phyloP scores from a whole-genome alignment of 2,888 invertebrate genomes.

The Melanostoma mellinum region DNA sequence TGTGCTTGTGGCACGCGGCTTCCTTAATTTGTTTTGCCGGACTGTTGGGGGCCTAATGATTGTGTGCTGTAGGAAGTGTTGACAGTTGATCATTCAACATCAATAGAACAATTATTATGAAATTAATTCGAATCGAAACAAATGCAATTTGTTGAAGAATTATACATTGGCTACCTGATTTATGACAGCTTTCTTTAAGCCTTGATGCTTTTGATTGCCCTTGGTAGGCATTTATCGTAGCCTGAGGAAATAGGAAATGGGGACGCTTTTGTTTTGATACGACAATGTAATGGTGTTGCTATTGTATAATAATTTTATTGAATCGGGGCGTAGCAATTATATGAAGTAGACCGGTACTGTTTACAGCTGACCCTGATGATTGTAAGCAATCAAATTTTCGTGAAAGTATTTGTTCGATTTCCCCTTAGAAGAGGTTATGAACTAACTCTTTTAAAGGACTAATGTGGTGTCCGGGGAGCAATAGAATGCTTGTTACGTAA shows the following conservation, averaged over 20 bases:
- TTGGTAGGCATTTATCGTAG: not conserved
- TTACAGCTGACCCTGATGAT: too few species aligned
- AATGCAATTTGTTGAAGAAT: constrained; percentile 43
- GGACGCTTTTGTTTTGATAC: not conserved
- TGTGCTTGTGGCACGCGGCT: constrained; percentile 25
- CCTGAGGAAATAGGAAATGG: constrained; percentile 36
- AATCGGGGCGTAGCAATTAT: too few species aligned
- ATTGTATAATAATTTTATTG: too few species aligned
- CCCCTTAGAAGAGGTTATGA: too few species aligned
- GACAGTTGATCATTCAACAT: constrained; percentile 34
- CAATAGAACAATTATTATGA: constrained; percentile 33
- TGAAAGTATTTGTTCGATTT: too few species aligned
- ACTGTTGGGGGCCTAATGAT: not conserved
- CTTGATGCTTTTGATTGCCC: constrained; percentile 34
- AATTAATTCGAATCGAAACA: constrained; percentile 49
- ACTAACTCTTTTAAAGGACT: too few species aligned
- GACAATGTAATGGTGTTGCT: not conserved
- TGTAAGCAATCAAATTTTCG: too few species aligned
- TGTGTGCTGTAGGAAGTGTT: constrained; percentile 48
- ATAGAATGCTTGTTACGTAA: too few species aligned
- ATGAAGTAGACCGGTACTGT: too few species aligned
- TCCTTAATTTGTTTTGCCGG: constrained; percentile 42
- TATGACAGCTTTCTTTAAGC: constrained; percentile 30
- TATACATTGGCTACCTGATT: not conserved
- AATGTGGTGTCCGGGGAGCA: too few species aligned